These are phyloP conservation scores for Anthophora plumipes DNA, from an alignment of 2,888 invertebrate genomes.

Conservation along the genomic window DNA sequence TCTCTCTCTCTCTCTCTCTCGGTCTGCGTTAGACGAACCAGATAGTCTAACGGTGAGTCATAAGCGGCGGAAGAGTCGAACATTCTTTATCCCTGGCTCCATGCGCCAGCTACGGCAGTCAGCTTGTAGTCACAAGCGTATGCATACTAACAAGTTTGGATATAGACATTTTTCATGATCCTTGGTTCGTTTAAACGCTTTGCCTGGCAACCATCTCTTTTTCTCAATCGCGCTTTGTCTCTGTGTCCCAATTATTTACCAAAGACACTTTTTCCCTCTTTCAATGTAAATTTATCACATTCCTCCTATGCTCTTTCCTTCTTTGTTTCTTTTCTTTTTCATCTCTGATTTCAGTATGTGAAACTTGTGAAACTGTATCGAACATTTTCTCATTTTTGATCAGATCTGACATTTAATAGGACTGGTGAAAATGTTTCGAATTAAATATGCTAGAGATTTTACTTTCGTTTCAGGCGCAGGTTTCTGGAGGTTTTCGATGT, in stretches of 20 bases:
- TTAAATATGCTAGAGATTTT: no score
- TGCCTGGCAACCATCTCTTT: not conserved
- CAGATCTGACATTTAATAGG: no score
- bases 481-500: no score
- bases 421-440: no score
- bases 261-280: not conserved
- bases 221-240: not conserved
- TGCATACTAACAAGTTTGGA: conserved; percentile 9
- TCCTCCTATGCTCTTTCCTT: not conserved
- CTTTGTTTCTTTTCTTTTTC: no score
- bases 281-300: not conserved
- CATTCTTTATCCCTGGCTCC: conserved; percentile 47
- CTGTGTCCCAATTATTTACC: no score
- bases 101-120: not conserved
- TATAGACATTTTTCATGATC: conserved; percentile 26
- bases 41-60: conserved; percentile 63
- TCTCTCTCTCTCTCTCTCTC: no score
- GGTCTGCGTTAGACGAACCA: conserved; percentile 37
- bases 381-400: no score
- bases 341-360: no score
- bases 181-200: not conserved
- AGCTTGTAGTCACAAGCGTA: not conserved
- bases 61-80: conserved; percentile 52
- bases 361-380: no score
- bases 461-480: no score